Conservation (phyloP, 2,797 vertebrate genomes). For the Vespertilio murinus region DNA sequence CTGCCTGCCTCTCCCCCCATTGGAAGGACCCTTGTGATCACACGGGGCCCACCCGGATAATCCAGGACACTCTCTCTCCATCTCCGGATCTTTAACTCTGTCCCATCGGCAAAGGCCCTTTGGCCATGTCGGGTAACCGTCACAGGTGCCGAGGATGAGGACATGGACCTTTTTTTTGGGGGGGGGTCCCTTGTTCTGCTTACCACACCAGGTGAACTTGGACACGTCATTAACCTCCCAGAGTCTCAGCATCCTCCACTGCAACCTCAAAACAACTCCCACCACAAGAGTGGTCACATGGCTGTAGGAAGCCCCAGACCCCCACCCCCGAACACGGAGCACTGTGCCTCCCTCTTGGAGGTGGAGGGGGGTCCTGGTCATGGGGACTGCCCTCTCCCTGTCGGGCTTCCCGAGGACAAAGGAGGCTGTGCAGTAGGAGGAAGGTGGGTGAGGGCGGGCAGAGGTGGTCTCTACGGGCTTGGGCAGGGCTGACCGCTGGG, state of each 20-base stretch:
- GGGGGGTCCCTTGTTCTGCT: neutral
- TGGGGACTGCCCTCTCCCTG: neutral
- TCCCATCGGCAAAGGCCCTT: neutral
- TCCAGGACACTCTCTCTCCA: neutral
- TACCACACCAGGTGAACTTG: neutral
- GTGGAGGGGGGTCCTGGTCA: neutral
- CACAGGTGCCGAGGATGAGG: neutral
- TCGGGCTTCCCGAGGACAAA: neutral
- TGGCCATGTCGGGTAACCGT: neutral
- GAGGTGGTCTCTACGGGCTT: neutral
- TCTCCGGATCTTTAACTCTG: neutral
- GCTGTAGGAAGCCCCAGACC: neutral
- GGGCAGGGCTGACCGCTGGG: no score
- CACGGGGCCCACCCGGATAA: neutral
- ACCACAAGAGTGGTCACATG: neutral
- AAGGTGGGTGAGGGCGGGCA: neutral
- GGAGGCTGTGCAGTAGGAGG: neutral
- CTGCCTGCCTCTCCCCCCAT: neutral
- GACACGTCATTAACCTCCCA: neutral
- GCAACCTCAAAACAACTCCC: neutral
- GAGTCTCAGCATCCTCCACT: neutral
- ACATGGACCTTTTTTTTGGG: neutral
- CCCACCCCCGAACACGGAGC: neutral
- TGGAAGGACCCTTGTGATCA: neutral
- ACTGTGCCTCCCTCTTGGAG: accelerated